Evolutionary conservation across 2,113 vertebrate species (phyloP).

Genomic region (Ardeotis arabs): DNA sequence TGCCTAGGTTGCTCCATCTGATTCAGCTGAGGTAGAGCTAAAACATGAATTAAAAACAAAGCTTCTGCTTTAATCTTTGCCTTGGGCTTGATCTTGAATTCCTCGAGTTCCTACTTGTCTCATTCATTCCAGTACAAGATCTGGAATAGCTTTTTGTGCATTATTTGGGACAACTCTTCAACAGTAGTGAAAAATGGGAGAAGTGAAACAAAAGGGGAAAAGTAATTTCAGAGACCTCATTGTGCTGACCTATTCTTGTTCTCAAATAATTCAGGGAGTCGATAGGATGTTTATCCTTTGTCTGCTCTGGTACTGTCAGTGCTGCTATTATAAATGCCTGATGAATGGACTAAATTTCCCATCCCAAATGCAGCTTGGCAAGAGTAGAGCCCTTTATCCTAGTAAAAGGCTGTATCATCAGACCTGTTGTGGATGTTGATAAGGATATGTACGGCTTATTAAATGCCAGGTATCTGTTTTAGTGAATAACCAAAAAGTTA

Average conservation of each 20-base stretch:
- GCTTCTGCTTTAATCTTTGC: conserved; percentile 23
- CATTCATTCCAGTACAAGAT: not conserved
- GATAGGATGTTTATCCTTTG: not conserved
- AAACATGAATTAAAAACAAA: conserved; percentile 27
- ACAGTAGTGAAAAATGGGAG: not conserved
- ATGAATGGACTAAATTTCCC: conserved; percentile 10
- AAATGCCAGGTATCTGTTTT: not conserved
- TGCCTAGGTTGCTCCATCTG: not conserved
- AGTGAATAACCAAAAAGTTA: not conserved
- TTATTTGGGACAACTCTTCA: not conserved
- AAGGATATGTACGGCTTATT: not conserved
- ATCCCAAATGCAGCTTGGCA: not conserved
- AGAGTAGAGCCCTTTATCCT: not conserved
- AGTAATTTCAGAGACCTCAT: not conserved
- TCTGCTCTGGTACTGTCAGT: not conserved
- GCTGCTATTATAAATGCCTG: not conserved
- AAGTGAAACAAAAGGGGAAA: not conserved
- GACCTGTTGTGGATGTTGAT: not conserved
- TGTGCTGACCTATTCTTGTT: not conserved
- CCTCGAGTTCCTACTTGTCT: conserved; percentile 16
- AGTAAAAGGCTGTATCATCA: not conserved
- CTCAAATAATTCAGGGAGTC: not conserved
- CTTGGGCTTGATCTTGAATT: conserved; percentile 33
- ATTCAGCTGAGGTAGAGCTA: not conserved
- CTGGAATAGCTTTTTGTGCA: not conserved